Base-by-base conservation (phyloP, 2,888 invertebrate species). In the Dicycla oo region DNA sequence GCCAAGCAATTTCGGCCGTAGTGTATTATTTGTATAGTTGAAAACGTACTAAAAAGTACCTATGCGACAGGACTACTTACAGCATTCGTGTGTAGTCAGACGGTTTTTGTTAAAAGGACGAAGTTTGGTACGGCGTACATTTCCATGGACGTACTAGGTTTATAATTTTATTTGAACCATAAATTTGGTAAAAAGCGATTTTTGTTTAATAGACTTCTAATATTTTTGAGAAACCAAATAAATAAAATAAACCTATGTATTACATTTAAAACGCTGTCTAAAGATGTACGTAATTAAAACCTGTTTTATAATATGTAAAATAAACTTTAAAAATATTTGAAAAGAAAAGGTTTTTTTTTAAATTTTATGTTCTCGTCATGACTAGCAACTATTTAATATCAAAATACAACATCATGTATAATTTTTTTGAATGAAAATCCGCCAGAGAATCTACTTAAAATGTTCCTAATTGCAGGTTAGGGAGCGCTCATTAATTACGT, bases 311-410 rank as follows among this genome's bases (percentile, higher is more conserved):
- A 13, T 43, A 78, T 56, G 2, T 13, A 53, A 18, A n/a, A n/a
- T n/a, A 47, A 38, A 30, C n/a, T 61, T 63, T n/a, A 30, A 66
- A 47, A 66, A 49, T 66, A 68, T 57, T 71, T 49, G 53, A 68
- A 62, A 56, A 40, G 2, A 23, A 30, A 53, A 49, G 10, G 20
- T 10, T 18, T 78, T n/a, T 40, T 72, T 47, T 56, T 8, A 5
- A 53, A 49, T 71, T 62, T 66, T 40, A 67, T 63, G 66, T 80
- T 77, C 63, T 84, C 63, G 38, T 70, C 45, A 71, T 84, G 84
- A 84, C 84, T 84, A 84, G 85, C 76, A 78, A 78, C 72, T 69
- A 77, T 82, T 78, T 70, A 69, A 77, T 78, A 73, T 78, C 70
- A 80, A 84, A 78, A 78, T 80, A 80, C 81, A 78, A 77, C 69